These are phyloP conservation scores for Holacanthus passer DNA, from an alignment of 2,113 vertebrate genomes.

Conservation along the genomic window DNA sequence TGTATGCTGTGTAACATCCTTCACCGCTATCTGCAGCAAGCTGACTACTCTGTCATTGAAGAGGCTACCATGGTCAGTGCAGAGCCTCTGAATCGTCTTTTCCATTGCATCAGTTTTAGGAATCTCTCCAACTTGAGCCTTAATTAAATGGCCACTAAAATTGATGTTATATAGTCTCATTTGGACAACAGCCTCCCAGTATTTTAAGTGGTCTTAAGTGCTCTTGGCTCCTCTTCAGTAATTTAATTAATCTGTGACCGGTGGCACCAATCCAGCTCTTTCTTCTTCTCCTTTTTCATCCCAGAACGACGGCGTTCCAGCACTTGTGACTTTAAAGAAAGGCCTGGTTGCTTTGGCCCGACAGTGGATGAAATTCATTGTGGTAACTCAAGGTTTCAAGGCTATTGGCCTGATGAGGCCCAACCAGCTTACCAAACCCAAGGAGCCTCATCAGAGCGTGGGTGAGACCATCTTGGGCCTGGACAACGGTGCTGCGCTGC, in stretches of 20 bases:
- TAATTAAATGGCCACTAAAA: not conserved
- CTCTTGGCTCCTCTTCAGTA: not conserved
- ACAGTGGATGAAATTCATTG: conserved; percentile 99
- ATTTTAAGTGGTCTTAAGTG: conserved; percentile 16
- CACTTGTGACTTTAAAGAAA: conserved; percentile 97
- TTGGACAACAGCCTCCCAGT: not conserved
- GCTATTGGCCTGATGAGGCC: conserved; percentile 93
- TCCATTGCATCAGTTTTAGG: not conserved
- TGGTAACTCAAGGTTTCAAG: conserved; percentile 97
- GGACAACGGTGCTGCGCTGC: conserved; percentile 91
- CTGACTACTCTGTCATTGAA: conserved; percentile 94
- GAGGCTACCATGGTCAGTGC: conserved; percentile 95
- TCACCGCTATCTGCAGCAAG: conserved; percentile 97
- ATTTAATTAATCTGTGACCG: not conserved
- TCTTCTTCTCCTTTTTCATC: conserved; percentile 1
- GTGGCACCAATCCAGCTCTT: conserved; percentile 12
- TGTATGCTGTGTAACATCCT: conserved; percentile 97
- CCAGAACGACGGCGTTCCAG: conserved; percentile 96
- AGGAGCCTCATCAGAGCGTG: conserved; percentile 71
- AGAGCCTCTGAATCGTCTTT: not conserved
- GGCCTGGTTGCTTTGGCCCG: conserved; percentile 95
- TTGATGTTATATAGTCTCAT: not conserved
- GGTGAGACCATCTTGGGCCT: conserved; percentile 86
- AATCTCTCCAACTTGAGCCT: not conserved
- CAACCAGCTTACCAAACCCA: conserved; percentile 88